These are phyloP conservation scores for Oenanthe melanoleuca DNA, from an alignment of 2,113 vertebrate genomes.

Conservation along the genomic window DNA sequence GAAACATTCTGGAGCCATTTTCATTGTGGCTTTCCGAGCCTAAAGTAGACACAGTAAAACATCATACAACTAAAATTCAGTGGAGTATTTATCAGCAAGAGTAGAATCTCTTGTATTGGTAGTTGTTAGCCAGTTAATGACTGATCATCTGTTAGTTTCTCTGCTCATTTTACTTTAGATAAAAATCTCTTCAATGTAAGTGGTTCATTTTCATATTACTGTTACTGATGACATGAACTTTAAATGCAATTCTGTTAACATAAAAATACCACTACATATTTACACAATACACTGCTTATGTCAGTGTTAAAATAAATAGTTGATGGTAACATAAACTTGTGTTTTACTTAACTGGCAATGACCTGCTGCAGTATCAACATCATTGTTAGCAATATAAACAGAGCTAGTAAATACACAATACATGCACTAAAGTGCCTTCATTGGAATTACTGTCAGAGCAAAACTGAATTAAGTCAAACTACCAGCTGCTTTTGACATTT, in stretches of 20 bases:
- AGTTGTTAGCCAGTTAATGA: neutral
- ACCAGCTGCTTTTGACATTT: neutral
- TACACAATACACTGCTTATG: neutral
- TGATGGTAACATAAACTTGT: constrained; percentile 1
- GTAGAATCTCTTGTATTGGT: neutral
- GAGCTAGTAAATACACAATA: constrained; percentile 6
- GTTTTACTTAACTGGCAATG: constrained; percentile 46
- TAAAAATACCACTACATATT: neutral
- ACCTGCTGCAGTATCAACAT: constrained; percentile 22
- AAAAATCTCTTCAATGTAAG: neutral
- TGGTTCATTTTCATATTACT: neutral
- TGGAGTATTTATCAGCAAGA: neutral
- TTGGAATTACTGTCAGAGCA: neutral
- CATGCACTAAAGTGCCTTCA: neutral
- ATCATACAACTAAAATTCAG: neutral
- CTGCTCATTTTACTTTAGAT: neutral
- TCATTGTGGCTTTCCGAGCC: neutral
- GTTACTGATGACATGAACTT: neutral
- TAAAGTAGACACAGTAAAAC: neutral
- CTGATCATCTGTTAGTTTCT: neutral
- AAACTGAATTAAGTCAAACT: neutral
- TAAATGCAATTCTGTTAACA: neutral
- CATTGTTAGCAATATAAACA: constrained; percentile 17
- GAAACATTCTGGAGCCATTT: neutral
- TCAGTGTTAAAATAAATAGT: constrained; percentile 4